A percentile compares a stretch with the other conserved stretches of the same genome.
Conservation (phyloP, 2,797 vertebrate species). For the Tokudaia tokunoshimensis region DNA sequence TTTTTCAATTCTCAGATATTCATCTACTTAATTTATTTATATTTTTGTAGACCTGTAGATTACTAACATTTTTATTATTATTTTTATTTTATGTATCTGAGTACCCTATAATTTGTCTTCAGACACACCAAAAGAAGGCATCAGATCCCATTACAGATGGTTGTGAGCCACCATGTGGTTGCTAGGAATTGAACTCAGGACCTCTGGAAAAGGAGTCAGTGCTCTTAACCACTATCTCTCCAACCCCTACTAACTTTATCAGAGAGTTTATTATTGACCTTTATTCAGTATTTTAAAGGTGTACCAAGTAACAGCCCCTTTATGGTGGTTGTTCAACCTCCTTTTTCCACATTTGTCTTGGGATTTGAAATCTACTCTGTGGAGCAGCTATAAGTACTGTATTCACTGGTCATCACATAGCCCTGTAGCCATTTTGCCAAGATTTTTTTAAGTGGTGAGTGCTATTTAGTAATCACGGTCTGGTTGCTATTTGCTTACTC, state of each 20-base stretch:
- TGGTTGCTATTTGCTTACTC: not conserved
- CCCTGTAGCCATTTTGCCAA: not conserved
- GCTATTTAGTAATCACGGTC: not conserved
- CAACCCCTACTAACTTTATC: not conserved
- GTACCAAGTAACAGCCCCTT: not conserved
- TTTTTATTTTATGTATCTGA: not conserved
- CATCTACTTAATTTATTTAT: conserved; percentile 14
- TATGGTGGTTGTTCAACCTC: not conserved
- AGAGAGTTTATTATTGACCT: conserved; percentile 42
- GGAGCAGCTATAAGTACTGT: not conserved
- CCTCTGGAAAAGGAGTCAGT: not conserved
- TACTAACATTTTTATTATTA: not conserved
- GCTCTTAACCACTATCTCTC: not conserved
- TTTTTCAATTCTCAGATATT: conserved; percentile 34
- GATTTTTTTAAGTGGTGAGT: not conserved
- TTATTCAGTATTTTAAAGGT: conserved; percentile 16
- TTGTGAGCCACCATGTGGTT: not conserved
- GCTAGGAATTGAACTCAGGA: not conserved
- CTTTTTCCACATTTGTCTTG: not conserved
- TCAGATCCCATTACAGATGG: not conserved
- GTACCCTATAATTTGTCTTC: not conserved
- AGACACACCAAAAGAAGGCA: not conserved
- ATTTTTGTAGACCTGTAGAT: not conserved
- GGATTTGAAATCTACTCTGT: not conserved
- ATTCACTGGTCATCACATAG: not conserved